phyloP scores from a whole-genome alignment of 2,113 vertebrate species.

The Neopipo cinnamomea region DNA sequence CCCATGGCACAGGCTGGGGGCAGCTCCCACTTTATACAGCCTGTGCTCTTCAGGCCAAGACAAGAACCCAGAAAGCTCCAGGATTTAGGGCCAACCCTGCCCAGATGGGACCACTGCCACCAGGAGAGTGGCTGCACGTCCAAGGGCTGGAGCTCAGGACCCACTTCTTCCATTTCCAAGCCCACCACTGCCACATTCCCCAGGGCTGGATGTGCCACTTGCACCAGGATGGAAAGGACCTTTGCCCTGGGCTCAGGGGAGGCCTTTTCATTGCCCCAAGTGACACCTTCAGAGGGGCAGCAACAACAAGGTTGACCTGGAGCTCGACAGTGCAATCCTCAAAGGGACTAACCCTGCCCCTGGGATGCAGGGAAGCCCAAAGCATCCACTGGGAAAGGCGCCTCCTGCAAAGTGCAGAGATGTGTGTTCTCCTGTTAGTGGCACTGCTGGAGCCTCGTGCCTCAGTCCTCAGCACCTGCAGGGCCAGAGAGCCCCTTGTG shows the following conservation, averaged over 20 bases:
- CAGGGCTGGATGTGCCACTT: background rate
- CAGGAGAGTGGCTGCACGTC: rapidly evolving
- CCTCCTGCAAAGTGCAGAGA: background rate
- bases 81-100: background rate
- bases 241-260: rapidly evolving
- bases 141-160: background rate
- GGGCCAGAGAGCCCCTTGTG: background rate
- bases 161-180: rapidly evolving
- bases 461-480: background rate
- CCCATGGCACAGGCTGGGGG: background rate
- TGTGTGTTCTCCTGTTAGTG: rapidly evolving
- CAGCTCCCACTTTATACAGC: background rate
- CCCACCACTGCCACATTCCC: background rate
- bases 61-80: background rate
- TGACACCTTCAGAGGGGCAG: background rate
- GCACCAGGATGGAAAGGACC: background rate
- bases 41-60: background rate
- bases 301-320: background rate
- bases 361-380: background rate
- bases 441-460: background rate
- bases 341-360: background rate
- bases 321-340: background rate
- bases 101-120: background rate
- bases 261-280: background rate
- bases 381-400: rapidly evolving